Percentiles rank a stretch among this genome's conserved stretches.
phyloP scores from a whole-genome alignment of 2,797 vertebrate species.

The Vireo griseus region DNA sequence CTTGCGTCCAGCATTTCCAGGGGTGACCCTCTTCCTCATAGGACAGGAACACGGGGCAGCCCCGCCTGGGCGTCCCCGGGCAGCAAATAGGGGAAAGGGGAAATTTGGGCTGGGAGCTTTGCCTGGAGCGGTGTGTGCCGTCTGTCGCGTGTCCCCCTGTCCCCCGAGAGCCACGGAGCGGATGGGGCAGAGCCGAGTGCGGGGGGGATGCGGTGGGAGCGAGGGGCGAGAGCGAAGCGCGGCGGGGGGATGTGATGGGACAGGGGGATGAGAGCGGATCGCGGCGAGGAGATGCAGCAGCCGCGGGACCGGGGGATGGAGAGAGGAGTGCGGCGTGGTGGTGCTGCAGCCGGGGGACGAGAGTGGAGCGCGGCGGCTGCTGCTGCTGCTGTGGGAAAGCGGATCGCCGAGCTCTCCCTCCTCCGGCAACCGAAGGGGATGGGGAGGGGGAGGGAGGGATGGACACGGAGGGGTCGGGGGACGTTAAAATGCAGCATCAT shows the following conservation, averaged over 20 bases:
- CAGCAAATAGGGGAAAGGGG: not conserved
- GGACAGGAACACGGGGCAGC: not conserved
- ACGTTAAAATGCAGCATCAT: conserved; percentile 48
- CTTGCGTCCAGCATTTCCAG: not conserved
- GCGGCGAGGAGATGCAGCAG: not conserved
- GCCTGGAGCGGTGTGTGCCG: not conserved
- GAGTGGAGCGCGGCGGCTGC: not conserved
- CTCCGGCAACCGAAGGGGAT: not conserved
- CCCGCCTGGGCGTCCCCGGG: not conserved
- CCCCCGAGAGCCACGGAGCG: not conserved
- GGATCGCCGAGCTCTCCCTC: not conserved
- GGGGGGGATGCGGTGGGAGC: not conserved
- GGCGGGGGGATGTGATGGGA: not conserved
- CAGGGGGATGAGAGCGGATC: not conserved
- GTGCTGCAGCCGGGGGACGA: not conserved
- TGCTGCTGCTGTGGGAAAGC: not conserved
- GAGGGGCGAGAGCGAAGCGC: accelerated
- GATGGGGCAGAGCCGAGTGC: not conserved
- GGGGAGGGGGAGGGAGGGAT: not conserved
- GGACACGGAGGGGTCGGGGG: not conserved
- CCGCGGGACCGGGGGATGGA: not conserved
- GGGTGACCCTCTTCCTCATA: not conserved
- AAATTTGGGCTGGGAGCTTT: not conserved
- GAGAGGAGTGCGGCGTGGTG: not conserved
- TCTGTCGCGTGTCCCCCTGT: too few relatives aligned